Evolutionary conservation across 2,797 vertebrate species (phyloP), one percentile per base, ranked within the genome.

Genomic region (Acipenser ruthenus): DNA sequence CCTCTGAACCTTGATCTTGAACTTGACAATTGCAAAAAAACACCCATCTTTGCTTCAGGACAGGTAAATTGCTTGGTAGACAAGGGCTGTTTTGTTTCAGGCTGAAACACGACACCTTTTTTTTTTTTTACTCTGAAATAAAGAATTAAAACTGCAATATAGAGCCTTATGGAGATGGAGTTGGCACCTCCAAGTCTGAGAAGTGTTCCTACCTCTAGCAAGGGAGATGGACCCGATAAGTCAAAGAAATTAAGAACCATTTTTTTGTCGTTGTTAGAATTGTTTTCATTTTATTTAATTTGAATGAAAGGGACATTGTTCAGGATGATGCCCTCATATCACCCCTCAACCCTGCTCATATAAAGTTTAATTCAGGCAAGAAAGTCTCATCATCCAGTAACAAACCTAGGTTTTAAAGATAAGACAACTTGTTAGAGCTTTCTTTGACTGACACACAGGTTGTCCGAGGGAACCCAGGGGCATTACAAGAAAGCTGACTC

Each of bases 131-230:
- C 75, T 75, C 75, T 80, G 75, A 86, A 88, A 84, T 83, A 84
- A 84, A 84, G 77, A 85, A 86, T 82, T 79, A 81, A 83, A 86
- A 67, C 77, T 67, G n/a, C 68, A 60, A 77, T 50, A 76, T 71
- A 67, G 71, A 68, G 73, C 71, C 70, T 69, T 75, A 74, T 76
- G 76, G 79, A 84, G 81, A 83, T 78, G 85, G 83, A 79, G 72
- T 77, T 86, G 83, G 84, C 83, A 88, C 86, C 84, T 84, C 80
- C 81, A 81, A 84, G 84, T 89, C 85, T 87, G 81, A 74, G 79
- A 74, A 74, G 75, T 82, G 82, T 80, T 73, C 63, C 77, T 81
- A 78, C 70, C 75, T 76, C 71, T 49, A 15, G 71, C 37, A 37
- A 68, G 67, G 77, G 65, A 68, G 64, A 64, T 50, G 10, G 23